These are phyloP conservation scores for Poeciliopsis paucimaculata DNA, from an alignment of 2,797 vertebrate genomes.

Conservation along the genomic window DNA sequence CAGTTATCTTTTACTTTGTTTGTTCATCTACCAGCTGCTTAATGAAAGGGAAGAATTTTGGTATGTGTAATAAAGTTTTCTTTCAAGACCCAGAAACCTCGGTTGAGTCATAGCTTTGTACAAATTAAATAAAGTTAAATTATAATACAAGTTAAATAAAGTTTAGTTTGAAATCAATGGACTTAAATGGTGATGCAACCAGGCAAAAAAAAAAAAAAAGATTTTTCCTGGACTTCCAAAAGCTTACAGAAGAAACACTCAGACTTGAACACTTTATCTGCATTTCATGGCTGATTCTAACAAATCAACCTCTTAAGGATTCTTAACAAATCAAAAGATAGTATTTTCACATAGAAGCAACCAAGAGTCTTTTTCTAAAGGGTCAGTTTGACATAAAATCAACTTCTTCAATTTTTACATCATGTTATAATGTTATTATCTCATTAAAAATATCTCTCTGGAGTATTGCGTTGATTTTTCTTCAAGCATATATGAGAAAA, in stretches of 20 bases:
- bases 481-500: too few species aligned
- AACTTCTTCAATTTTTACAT: too few species aligned
- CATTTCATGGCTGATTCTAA: neutral
- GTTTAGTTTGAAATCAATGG: neutral
- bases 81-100: neutral
- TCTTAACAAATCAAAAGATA: neutral
- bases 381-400: too few species aligned
- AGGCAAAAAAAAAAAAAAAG: neutral
- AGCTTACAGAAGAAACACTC: neutral
- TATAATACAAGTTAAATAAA: neutral
- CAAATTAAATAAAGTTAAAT: neutral
- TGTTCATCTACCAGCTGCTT: neutral
- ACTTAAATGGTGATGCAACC: neutral
- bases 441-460: too few species aligned
- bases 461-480: too few species aligned
- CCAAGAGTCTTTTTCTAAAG: too few species aligned
- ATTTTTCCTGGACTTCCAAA: neutral
- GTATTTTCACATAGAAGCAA: neutral
- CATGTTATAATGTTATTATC: too few species aligned
- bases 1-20: neutral
- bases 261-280: neutral
- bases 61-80: neutral
- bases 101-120: neutral
- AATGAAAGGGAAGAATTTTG: neutral
- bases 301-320: neutral